Evolutionary conservation across 2,888 invertebrate species (phyloP).

Genomic region (Agrochola macilenta): DNA sequence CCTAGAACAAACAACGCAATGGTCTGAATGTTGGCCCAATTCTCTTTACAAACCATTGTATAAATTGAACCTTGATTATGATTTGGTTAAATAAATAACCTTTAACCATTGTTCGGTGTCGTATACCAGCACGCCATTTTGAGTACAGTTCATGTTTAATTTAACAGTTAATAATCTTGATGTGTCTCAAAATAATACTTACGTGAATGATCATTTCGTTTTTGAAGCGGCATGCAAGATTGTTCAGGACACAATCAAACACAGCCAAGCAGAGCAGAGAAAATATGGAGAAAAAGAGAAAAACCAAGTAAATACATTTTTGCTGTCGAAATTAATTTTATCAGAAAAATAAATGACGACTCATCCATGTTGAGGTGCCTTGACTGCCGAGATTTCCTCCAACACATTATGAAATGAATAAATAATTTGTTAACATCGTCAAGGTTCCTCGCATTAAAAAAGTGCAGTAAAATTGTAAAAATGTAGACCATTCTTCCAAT

Average conservation of each 20-base stretch:
- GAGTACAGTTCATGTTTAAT: slow-evolving; percentile 62
- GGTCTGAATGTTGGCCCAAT: slow-evolving; percentile 55
- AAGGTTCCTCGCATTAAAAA: slow-evolving; percentile 87
- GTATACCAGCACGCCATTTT: slow-evolving; percentile 65
- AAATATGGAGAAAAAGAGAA: slow-evolving; percentile 94
- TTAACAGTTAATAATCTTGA: slow-evolving; percentile 78
- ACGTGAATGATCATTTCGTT: slow-evolving; percentile 93
- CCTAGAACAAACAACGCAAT: slow-evolving; percentile 64
- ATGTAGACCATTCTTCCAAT: slow-evolving; percentile 81
- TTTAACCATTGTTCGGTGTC: slow-evolving; percentile 59
- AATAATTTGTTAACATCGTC: slow-evolving; percentile 73
- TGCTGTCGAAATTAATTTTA: slow-evolving; percentile 89
- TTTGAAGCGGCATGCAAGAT: slow-evolving; percentile 94
- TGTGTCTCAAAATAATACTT: slow-evolving; percentile 92
- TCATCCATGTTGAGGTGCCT: slow-evolving; percentile 88
- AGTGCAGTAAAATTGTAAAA: slow-evolving; percentile 89
- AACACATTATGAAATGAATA: slow-evolving; percentile 51
- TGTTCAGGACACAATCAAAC: slow-evolving; percentile 95
- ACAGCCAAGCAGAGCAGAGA: slow-evolving; percentile 96
- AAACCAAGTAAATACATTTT: slow-evolving; percentile 93
- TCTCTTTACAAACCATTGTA: slow-evolving; percentile 52
- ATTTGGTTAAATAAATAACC: slow-evolving; percentile 53
- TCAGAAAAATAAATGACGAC: slow-evolving; percentile 89
- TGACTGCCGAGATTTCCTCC: slow-evolving; percentile 76
- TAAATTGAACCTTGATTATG: slow-evolving; percentile 59